Evolutionary conservation across 53 echinoderm and acorn worm species (phyloP), one percentile per base, ranked within the genome.

Genomic region (Apostichopus leukothele): DNA sequence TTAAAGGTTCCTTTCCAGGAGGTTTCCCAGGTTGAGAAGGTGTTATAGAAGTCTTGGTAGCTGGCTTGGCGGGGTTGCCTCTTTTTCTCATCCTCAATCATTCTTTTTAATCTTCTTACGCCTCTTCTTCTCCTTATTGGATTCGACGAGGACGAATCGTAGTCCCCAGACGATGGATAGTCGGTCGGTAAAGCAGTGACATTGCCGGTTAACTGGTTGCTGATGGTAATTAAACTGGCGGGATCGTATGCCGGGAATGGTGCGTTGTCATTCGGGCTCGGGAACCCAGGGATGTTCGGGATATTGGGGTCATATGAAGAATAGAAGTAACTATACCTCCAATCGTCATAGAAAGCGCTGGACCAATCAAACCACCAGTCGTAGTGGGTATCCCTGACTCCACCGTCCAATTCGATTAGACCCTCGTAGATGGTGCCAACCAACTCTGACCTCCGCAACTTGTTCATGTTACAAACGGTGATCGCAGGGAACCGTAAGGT

Each of bases 401-500:
- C 94, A 16, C 90, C 96, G 68, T 96, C 96, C 54, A 94, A 61
- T 51, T 74, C 75, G 66, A 96, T 89, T 74, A 96, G 79, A 85
- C 89, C 86, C 27, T 94, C 90, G 52, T 92, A 94, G 1, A 89
- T 89, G 1, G 94, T 96, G 8, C 78, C 90, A 22, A 71, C 75
- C 83, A 96, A 21, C 59, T 90, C 52, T 2, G 94, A 94, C 1
- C 93, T 86, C 50, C 94, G 84, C 20, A 96, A 75, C 27, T 86
- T 88, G 84, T 97, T 97, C 92, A 93, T 94, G 83, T 97, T 97
- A 55, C 97, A 97, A 25, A 97, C 67, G 67, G 95, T 97, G 4
- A 97, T 94, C n/a, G 97, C 91, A 13, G 97, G 97, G 76, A 94
- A 97, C 13, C 55, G 61, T 7, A 95, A 53, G 14, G 94, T 66